Conservation (phyloP, 2,888 invertebrate genomes). For the Electrophaes corylata region DNA sequence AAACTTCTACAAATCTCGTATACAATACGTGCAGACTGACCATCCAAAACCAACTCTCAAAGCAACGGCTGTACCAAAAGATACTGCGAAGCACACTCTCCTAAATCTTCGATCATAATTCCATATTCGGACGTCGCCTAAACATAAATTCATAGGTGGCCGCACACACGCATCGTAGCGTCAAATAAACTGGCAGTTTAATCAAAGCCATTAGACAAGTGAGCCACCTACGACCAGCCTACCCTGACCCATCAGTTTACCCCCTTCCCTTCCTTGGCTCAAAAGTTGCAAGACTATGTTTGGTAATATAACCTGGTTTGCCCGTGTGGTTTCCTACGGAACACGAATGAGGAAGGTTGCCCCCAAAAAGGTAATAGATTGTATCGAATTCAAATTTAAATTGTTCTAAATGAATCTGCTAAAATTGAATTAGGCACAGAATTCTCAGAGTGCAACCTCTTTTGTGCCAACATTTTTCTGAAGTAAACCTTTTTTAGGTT, state of each 20-base stretch:
- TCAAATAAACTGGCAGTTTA: constrained; percentile 84
- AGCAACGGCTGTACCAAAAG: constrained; percentile 10
- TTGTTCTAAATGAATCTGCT: no score
- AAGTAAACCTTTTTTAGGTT: background rate
- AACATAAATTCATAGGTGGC: constrained; percentile 82
- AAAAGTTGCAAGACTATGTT: constrained; percentile 24
- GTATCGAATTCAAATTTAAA: background rate
- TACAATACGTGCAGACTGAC: no score
- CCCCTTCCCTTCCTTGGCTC: constrained; percentile 47
- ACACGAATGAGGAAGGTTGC: background rate
- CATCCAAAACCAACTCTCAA: background rate
- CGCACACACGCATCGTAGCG: constrained; percentile 80
- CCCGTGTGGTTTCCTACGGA: background rate
- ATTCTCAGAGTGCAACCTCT: background rate
- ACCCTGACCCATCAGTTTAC: constrained; percentile 59
- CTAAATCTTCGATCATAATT: constrained; percentile 74
- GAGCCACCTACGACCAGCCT: constrained; percentile 71
- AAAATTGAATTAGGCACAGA: background rate
- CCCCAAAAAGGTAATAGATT: background rate
- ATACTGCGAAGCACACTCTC: constrained; percentile 40
- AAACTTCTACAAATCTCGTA: no score
- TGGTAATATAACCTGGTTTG: background rate
- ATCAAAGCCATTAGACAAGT: constrained; percentile 84
- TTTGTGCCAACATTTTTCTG: no score
- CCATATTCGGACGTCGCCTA: constrained; percentile 71